Evolutionary conservation across 2,113 vertebrate genomes (phyloP).

Genomic region (Sinocyclocheilus grahami): DNA sequence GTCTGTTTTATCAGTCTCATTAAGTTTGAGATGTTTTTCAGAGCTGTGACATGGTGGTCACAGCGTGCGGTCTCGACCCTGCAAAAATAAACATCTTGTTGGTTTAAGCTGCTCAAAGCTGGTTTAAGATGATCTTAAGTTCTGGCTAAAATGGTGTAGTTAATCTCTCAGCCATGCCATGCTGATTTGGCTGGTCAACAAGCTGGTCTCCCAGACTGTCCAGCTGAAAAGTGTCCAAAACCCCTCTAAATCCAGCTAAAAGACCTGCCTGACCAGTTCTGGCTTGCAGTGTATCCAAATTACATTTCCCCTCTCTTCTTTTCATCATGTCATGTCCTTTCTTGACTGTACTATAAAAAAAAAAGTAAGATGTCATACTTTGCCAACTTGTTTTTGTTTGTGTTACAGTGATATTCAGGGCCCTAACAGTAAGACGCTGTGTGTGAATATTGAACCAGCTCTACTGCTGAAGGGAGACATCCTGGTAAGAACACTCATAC

Average conservation of each 20-base stretch:
- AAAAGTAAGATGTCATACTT: not conserved
- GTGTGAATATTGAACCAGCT: conserved; percentile 84
- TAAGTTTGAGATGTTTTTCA: not conserved
- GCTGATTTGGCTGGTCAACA: conserved; percentile 1
- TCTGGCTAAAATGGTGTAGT: not conserved
- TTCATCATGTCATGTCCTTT: not conserved
- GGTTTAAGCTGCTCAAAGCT: conserved; percentile 1
- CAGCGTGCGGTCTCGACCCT: not conserved
- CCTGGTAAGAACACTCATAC: conserved; percentile 78
- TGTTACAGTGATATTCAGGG: conserved; percentile 71
- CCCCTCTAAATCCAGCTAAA: not conserved
- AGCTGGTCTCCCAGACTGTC: not conserved
- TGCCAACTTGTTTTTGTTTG: conserved; percentile 19
- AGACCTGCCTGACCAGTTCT: not conserved
- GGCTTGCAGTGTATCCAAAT: not conserved
- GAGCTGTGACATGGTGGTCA: not conserved
- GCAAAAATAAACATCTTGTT: not conserved
- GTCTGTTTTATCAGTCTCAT: not conserved
- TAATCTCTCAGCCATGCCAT: not conserved
- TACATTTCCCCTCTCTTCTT: not conserved
- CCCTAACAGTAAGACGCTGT: conserved; percentile 76
- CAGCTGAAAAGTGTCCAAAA: not conserved
- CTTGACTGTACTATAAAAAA: not conserved
- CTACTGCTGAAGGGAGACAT: conserved; percentile 89
- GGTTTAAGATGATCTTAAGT: not conserved